Evolutionary conservation across 1,140 invertebrate genomes (phyloP).

Genomic region (Aphelinus atriplicis): DNA sequence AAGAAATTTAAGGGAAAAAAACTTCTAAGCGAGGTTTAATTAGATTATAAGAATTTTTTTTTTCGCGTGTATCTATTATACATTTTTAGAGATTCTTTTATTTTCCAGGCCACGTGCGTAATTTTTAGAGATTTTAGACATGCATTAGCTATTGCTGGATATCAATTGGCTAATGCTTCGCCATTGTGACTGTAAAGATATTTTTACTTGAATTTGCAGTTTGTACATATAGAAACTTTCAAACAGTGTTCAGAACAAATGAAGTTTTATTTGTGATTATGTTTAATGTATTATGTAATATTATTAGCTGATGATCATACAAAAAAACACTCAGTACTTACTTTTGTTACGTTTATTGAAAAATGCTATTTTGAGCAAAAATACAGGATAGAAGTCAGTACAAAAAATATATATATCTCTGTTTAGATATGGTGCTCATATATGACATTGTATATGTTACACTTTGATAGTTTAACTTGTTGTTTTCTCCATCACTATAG

Average conservation of each 20-base stretch:
- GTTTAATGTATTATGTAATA: too few species aligned
- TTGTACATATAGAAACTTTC: slow-evolving; percentile 34
- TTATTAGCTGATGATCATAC: too few species aligned
- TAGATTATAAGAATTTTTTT: slow-evolving; percentile 1
- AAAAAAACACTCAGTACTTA: slow-evolving; percentile 3
- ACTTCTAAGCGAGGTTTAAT: slow-evolving; percentile 5
- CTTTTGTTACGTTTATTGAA: slow-evolving; percentile 39
- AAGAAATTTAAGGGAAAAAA: slow-evolving; percentile 1
- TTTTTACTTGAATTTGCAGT: slow-evolving; percentile 19
- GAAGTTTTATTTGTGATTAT: too few species aligned
- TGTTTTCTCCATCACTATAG: slow-evolving; percentile 24
- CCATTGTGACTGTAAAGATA: slow-evolving; percentile 11
- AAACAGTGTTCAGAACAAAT: not conserved
- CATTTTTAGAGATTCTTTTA: too few species aligned
- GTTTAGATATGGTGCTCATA: slow-evolving; percentile 34
- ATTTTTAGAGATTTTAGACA: slow-evolving; percentile 33
- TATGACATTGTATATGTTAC: slow-evolving; percentile 25
- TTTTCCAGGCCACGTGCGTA: not conserved
- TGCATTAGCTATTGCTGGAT: slow-evolving; percentile 30
- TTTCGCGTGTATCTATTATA: too few species aligned
- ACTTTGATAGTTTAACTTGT: slow-evolving; percentile 33
- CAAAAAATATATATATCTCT: slow-evolving; percentile 60
- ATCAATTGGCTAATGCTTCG: slow-evolving; percentile 20
- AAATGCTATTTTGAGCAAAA: slow-evolving; percentile 33
- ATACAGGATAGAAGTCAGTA: slow-evolving; percentile 52